Conservation (phyloP, 1,140 invertebrate genomes). For the Drosophila nebulosa region DNA sequence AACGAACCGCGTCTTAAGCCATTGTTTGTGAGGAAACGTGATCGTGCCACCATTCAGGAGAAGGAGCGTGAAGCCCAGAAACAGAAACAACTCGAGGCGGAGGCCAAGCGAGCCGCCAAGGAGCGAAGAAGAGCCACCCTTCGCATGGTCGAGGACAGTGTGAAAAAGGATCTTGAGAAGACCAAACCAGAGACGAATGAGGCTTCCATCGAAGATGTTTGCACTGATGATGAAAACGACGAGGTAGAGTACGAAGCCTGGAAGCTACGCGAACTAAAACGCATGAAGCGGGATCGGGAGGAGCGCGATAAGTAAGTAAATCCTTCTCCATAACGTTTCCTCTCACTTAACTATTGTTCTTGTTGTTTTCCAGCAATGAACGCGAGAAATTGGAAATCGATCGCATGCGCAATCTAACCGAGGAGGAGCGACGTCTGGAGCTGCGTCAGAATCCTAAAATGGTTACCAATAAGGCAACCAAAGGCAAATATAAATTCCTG, state of each 20-base stretch:
- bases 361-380: constrained; percentile 84
- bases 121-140: constrained; percentile 92
- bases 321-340: no score
- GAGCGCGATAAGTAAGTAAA: constrained; percentile 92
- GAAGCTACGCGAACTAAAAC: constrained; percentile 97
- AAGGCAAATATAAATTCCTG: constrained; percentile 99
- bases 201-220: constrained; percentile 91
- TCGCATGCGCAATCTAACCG: constrained; percentile 95
- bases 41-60: constrained; percentile 97
- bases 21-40: constrained; percentile 96
- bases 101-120: constrained; percentile 90
- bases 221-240: constrained; percentile 99
- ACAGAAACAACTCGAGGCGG: constrained; percentile 91
- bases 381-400: constrained; percentile 96
- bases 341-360: neutral
- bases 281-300: constrained; percentile 97
- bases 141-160: constrained; percentile 94
- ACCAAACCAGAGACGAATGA: constrained; percentile 84
- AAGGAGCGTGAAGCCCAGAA: constrained; percentile 93
- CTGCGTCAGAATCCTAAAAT: constrained; percentile 95
- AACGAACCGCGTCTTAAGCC: constrained; percentile 93
- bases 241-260: constrained; percentile 98
- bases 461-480: constrained; percentile 96
- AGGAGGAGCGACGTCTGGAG: constrained; percentile 96
- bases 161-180: constrained; percentile 87